These are phyloP conservation scores for Thaleichthys pacificus DNA, from an alignment of 2,797 vertebrate genomes.

Conservation along the genomic window DNA sequence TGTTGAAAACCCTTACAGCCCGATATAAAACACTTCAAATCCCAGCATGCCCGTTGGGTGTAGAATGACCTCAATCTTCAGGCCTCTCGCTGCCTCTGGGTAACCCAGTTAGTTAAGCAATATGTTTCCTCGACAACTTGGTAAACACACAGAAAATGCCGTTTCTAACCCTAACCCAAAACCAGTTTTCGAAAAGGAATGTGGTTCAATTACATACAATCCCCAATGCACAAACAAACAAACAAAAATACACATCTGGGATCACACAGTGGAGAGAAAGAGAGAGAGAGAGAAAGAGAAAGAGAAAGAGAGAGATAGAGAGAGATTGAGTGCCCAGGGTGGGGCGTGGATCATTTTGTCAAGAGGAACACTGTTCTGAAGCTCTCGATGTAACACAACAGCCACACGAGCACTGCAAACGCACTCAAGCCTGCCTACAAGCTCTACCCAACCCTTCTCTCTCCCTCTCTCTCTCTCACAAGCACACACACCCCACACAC, in stretches of 20 bases:
- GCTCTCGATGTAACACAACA: conserved; percentile 1
- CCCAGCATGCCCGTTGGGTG: conserved; percentile 55
- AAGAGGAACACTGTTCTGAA: neutral
- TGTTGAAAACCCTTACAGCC: conserved; percentile 34
- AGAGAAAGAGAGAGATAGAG: too few species aligned
- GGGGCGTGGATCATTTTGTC: too few species aligned
- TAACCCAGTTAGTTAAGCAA: conserved; percentile 52
- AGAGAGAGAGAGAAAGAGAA: too few species aligned
- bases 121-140: conserved; percentile 48
- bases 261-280: conserved; percentile 3
- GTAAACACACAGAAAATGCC: conserved; percentile 29
- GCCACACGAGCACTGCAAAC: neutral
- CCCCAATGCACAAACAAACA: conserved; percentile 12
- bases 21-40: conserved; percentile 52
- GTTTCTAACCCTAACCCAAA: too few species aligned
- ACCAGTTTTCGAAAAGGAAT: conserved; percentile 4
- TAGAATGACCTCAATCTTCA: conserved; percentile 49
- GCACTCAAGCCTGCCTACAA: neutral
- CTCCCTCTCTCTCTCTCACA: neutral
- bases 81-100: conserved; percentile 40
- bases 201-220: conserved; percentile 21
- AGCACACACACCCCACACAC: too few species aligned
- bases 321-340: too few species aligned
- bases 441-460: too few species aligned
- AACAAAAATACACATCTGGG: neutral